Base-by-base conservation (phyloP, 2,797 vertebrate species). In the Manis crassicaudata region DNA sequence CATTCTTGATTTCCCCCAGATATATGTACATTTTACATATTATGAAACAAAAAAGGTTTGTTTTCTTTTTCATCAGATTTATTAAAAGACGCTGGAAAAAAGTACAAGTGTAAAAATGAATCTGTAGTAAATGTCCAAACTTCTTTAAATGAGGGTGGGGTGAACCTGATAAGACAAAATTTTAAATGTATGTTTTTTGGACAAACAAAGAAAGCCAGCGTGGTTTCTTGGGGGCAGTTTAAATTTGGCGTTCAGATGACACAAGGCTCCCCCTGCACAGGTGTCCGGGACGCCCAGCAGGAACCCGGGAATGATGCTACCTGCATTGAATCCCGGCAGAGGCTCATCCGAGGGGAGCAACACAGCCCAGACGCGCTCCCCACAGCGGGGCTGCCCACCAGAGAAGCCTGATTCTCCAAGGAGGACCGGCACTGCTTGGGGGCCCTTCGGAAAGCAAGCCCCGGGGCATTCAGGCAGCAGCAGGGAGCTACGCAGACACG, bases 261-360 rank as follows among this genome's bases (percentile, higher is more conserved):
- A 18, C 27, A 1, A 12, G 56, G 37, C 25, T 17, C 0, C n/a
- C 25, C 52, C 0, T 0, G 72, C 46, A 1, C 0, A 10, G 68
- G 46, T 0, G 37, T 54, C 5, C 23, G 56, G 60, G 29, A 23
- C 68, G 2, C 70, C 27, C 21, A 0, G n/a, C 6, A 7, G 23
- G 16, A 35, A 52, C 54, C 37, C 16, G 9, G 80, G 75, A 27
- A 23, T 25, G 0, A 1, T 3, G 1, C 40, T 50, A 32, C 84
- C 50, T 62, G 92, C 12, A 0, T 2, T 7, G 11, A 70, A 32
- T 1, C 46, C n/a, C 12, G 1, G 52, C 52, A 7, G 32, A 21
- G 75, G 67, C 54, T 3, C 60, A 12, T 12, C 40, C 10, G 4
- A 0, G 1, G 3, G 16, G 54, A 11, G 10, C 54, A 21, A 54